Conservation (phyloP, 1,140 invertebrate species). For the Neodiprion pinetum region DNA sequence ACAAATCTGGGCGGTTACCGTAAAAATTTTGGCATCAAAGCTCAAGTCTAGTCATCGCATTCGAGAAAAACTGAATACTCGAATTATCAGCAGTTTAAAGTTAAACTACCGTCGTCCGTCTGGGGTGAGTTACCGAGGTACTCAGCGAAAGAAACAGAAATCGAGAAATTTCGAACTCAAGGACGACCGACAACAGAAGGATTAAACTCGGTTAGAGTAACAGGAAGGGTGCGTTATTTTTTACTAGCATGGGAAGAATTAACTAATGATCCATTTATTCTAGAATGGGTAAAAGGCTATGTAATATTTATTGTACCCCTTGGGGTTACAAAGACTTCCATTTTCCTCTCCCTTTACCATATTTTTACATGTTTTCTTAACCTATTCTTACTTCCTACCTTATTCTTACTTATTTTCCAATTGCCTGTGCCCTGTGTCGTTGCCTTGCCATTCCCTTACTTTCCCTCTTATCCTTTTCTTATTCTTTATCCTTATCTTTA, state of each 20-base stretch:
- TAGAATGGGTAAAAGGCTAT: background rate
- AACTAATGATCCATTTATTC: constrained; percentile 17
- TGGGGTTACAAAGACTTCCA: background rate
- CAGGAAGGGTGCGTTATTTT: constrained; percentile 22
- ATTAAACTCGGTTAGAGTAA: constrained; percentile 20
- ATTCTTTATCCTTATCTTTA: no score
- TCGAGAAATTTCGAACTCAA: constrained; percentile 16
- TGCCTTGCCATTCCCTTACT: no score
- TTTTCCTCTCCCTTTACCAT: no score
- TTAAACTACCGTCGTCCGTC: constrained; percentile 22
- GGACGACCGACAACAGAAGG: background rate
- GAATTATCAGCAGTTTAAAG: constrained; percentile 8
- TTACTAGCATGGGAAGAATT: constrained; percentile 22
- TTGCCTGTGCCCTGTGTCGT: no score
- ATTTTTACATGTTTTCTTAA: no score
- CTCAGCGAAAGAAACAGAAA: constrained; percentile 25
- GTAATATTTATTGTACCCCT: background rate
- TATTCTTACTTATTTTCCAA: no score
- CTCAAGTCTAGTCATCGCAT: constrained; percentile 13
- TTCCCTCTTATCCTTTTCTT: no score
- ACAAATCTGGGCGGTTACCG: background rate
- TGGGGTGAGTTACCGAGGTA: constrained; percentile 24
- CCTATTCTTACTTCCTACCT: no score
- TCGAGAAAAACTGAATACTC: constrained; percentile 12
- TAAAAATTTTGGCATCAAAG: background rate